Conservation (phyloP, 2,888 invertebrate species). For the Drosophila silvestris region DNA sequence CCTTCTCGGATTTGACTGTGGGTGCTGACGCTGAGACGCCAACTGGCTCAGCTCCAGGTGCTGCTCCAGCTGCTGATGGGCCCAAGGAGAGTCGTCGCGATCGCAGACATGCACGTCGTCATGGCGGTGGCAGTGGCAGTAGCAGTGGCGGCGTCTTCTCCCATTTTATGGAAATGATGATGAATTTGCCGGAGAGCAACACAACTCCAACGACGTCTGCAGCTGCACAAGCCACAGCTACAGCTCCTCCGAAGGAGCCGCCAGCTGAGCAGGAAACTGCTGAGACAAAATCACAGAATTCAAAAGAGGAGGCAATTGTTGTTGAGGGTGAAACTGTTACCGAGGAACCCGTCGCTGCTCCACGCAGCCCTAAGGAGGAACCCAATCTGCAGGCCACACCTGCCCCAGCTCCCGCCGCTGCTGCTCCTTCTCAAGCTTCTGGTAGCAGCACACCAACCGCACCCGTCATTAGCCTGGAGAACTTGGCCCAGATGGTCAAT, state of each 20-base stretch:
- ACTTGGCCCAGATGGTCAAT: slow-evolving; percentile 76
- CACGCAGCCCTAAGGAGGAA: slow-evolving; percentile 42
- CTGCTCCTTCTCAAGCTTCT: slow-evolving; percentile 1
- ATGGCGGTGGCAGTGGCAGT: slow-evolving; percentile 19
- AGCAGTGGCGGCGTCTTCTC: slow-evolving; percentile 43
- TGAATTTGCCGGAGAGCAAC: slow-evolving; percentile 40
- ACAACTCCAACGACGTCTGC: slow-evolving; percentile 12
- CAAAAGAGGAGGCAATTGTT: slow-evolving; percentile 14
- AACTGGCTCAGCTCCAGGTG: slow-evolving; percentile 4
- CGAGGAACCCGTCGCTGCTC: slow-evolving; percentile 46
- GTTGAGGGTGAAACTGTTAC: slow-evolving; percentile 9
- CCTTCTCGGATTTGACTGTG: slow-evolving; percentile 45
- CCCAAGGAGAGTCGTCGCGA: slow-evolving; percentile 62
- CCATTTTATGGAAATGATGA: slow-evolving; percentile 68
- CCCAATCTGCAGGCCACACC: slow-evolving; percentile 12
- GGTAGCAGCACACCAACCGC: slow-evolving; percentile 47
- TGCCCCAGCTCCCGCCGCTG: background rate
- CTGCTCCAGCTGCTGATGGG: slow-evolving; percentile 24
- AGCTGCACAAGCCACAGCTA: slow-evolving; percentile 2
- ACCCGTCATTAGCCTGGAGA: slow-evolving; percentile 66
- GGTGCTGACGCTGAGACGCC: slow-evolving; percentile 32
- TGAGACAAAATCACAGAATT: slow-evolving; percentile 4
- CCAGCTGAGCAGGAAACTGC: slow-evolving; percentile 6
- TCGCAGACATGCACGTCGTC: slow-evolving; percentile 62
- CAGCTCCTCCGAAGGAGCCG: slow-evolving; percentile 8